These are phyloP conservation scores for Sthenelais limicola DNA, from an alignment of 2,888 invertebrate species.

Conservation along the genomic window DNA sequence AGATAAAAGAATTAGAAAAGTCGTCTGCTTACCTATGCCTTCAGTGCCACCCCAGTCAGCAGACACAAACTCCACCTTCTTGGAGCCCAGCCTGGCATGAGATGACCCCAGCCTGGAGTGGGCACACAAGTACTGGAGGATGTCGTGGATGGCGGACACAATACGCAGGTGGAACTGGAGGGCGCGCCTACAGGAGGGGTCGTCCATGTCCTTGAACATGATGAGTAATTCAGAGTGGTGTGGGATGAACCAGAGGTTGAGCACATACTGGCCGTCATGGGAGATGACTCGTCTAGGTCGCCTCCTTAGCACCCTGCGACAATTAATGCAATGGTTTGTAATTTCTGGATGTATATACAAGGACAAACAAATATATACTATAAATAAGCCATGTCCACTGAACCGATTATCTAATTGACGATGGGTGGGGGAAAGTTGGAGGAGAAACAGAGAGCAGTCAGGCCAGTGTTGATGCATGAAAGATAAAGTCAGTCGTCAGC, in stretches of 20 bases:
- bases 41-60: slow-evolving; percentile 71
- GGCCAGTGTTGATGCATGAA: too few relatives aligned
- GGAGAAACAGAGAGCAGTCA: too few relatives aligned
- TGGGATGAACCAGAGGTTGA: slow-evolving; percentile 72
- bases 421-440: too few relatives aligned
- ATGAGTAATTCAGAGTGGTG: slow-evolving; percentile 68
- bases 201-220: slow-evolving; percentile 66
- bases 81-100: slow-evolving; percentile 62
- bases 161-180: slow-evolving; percentile 61
- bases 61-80: slow-evolving; percentile 64
- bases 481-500: too few relatives aligned
- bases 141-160: slow-evolving; percentile 68
- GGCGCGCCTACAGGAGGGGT: slow-evolving; percentile 59
- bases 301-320: slow-evolving; percentile 62
- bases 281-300: slow-evolving; percentile 67
- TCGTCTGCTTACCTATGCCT: slow-evolving; percentile 64
- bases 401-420: too few relatives aligned
- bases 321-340: too few relatives aligned
- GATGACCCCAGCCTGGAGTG: slow-evolving; percentile 67
- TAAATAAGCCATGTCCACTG: too few relatives aligned
- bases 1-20: too few relatives aligned
- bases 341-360: too few relatives aligned
- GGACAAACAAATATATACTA: too few relatives aligned
- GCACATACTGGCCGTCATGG: slow-evolving; percentile 63
- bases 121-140: slow-evolving; percentile 70